Percentiles rank a stretch among this genome's conserved stretches.
phyloP scores from a whole-genome alignment of 2,113 vertebrate species.

The Atherinomorus stipes region DNA sequence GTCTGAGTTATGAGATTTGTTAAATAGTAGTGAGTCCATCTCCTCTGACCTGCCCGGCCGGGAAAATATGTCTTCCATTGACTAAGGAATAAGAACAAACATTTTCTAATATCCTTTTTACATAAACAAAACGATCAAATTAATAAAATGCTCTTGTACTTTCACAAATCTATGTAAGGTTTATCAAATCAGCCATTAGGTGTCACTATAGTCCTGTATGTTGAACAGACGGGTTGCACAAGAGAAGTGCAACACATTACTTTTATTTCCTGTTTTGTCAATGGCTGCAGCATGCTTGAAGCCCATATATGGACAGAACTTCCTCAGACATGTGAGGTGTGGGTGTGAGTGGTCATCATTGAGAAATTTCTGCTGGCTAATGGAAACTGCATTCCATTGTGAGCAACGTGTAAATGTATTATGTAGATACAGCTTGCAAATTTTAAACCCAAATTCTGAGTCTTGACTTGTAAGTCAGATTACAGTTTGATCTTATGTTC shows the following conservation, averaged over 20 bases:
- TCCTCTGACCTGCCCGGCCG: constrained; percentile 73
- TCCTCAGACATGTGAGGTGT: constrained; percentile 46
- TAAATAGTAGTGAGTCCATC: constrained; percentile 80
- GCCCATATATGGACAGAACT: constrained; percentile 66
- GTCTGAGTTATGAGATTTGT: constrained; percentile 72
- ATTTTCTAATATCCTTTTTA: constrained; percentile 14
- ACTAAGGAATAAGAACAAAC: constrained; percentile 64
- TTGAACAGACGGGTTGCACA: not conserved
- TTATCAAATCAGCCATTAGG: constrained; percentile 51
- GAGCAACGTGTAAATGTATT: constrained; percentile 38
- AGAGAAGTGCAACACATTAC: constrained; percentile 4
- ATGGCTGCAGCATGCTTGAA: constrained; percentile 32
- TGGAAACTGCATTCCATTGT: constrained; percentile 41
- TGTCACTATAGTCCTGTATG: constrained; percentile 42
- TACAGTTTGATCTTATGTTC: not conserved
- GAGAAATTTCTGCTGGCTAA: constrained; percentile 36
- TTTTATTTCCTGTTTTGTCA: constrained; percentile 45
- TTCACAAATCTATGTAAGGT: not conserved
- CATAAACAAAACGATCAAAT: not conserved
- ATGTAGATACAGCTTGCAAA: not conserved
- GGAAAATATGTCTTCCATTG: constrained; percentile 66
- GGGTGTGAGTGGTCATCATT: constrained; percentile 43
- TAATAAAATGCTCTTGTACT: not conserved
- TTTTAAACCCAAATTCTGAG: not conserved
- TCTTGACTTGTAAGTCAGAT: not conserved